Percentiles rank a stretch among this genome's conserved stretches.
phyloP scores from a whole-genome alignment of 2,888 invertebrate genomes.

The Zygothrica quintamaculata region DNA sequence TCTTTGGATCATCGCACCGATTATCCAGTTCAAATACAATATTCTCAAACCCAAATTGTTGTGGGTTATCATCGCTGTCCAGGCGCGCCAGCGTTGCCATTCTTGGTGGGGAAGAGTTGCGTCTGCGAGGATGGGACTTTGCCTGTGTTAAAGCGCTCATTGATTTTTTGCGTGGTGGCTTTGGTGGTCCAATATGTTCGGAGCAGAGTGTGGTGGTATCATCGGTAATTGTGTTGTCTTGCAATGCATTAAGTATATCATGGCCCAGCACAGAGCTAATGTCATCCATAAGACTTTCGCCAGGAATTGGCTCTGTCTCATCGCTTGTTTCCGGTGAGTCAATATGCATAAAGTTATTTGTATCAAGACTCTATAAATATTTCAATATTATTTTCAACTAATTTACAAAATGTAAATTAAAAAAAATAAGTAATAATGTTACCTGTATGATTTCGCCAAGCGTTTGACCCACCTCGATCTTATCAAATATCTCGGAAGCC shows the following conservation, averaged over 20 bases:
- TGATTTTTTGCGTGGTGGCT: slow-evolving; percentile 72
- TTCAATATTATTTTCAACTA: no score
- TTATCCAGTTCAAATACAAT: slow-evolving; percentile 87
- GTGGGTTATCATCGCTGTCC: slow-evolving; percentile 83
- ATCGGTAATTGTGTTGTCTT: slow-evolving; percentile 89
- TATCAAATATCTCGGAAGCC: slow-evolving; percentile 88
- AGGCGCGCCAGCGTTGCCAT: slow-evolving; percentile 85
- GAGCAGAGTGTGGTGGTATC: slow-evolving; percentile 89
- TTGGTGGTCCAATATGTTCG: slow-evolving; percentile 66
- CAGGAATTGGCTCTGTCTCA: slow-evolving; percentile 89
- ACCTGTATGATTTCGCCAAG: slow-evolving; percentile 84
- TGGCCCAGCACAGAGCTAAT: slow-evolving; percentile 90
- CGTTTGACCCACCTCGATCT: slow-evolving; percentile 74
- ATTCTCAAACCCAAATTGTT: slow-evolving; percentile 89
- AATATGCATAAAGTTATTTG: slow-evolving; percentile 89
- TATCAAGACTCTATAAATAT: slow-evolving; percentile 82
- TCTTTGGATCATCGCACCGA: slow-evolving; percentile 85
- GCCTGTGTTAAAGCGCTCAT: slow-evolving; percentile 48
- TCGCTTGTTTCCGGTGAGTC: slow-evolving; percentile 93
- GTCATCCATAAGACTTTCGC: slow-evolving; percentile 92
- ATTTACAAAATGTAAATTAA: no score
- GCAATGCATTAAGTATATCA: slow-evolving; percentile 88
- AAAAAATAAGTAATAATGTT: no score
- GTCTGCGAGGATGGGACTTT: slow-evolving; percentile 82
- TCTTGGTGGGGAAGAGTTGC: slow-evolving; percentile 85